Base-by-base conservation (phyloP, 2,797 vertebrate species). In the Argyrosomus regius region DNA sequence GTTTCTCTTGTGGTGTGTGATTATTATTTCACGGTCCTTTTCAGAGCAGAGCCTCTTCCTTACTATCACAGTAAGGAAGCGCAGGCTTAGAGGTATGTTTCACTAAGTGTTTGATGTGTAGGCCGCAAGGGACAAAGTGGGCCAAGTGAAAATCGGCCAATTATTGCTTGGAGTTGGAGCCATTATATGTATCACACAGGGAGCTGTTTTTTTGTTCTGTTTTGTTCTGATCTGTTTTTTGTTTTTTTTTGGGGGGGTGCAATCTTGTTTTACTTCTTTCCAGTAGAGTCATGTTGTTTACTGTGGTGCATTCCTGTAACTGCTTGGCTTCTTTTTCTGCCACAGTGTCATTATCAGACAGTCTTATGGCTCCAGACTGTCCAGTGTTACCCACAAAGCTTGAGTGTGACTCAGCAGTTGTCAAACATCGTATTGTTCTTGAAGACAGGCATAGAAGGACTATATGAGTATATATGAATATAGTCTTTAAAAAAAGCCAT, bases 1-100 rank as follows among this genome's bases (percentile, higher is more conserved):
- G 24, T 52, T 45, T 50, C 56, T 73, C 20, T 69, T 22, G 48
- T 67, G 35, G 66, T 74, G 75, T 81, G 66, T 59, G 73, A 81
- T 73, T 68, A 80, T 85, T 57, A 82, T 80, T 84, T 78, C 12
- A 64, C 26, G 7, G 56, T 56, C n/a, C 18, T 72, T 73, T 80
- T 63, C 14, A 54, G 56, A 59, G 48, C 72, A 74, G 57, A 82
- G 22, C 24, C 17, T 52, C 43, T 35, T 70, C 0, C 31, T 78
- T 39, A 35, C 31, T 28, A 20, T 52, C 61, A 71, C 39, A 66
- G 66, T 24, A 49, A 84, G 28, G 22, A 88, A 70, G 20, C 60
- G 11, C 1, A 53, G 22, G 48, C 70, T 82, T 41, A 52, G 59
- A 74, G 43, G 43, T 81, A 58, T 65, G 24, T 74, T 65, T 81